Evolutionary conservation across 2,888 invertebrate genomes (phyloP).

Genomic region (Drosophila macrospina): DNA sequence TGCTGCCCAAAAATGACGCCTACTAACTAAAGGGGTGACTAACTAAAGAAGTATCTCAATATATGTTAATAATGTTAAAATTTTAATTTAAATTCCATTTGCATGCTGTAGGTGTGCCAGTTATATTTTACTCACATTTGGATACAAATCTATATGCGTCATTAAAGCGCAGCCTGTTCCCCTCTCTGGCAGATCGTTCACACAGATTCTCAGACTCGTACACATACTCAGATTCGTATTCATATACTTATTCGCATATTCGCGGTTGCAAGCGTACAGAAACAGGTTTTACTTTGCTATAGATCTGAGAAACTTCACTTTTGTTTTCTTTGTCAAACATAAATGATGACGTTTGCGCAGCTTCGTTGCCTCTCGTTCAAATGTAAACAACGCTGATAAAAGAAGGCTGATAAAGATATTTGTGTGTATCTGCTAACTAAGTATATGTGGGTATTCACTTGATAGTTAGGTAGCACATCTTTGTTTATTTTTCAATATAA

Average conservation of each 20-base stretch:
- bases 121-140: constrained; percentile 20
- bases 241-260: constrained; percentile 1
- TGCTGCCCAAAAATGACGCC: constrained; percentile 36
- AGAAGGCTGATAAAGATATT: constrained; percentile 25
- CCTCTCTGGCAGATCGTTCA: constrained; percentile 38
- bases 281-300: constrained; percentile 23
- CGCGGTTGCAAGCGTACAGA: constrained; percentile 9
- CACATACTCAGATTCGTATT: constrained; percentile 30
- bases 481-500: constrained; percentile 1
- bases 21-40: constrained; percentile 4
- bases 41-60: constrained; percentile 10
- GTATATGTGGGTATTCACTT: neutral
- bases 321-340: constrained; percentile 58
- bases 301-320: constrained; percentile 62
- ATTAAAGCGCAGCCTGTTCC: constrained; percentile 48
- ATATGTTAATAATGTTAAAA: constrained; percentile 4
- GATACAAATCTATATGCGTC: constrained; percentile 28
- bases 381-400: constrained; percentile 53
- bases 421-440: constrained; percentile 1
- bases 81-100: constrained; percentile 45
- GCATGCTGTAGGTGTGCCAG: constrained; percentile 46
- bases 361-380: constrained; percentile 16
- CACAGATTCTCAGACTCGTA: constrained; percentile 35
- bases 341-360: constrained; percentile 55
- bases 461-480: neutral